Base-by-base conservation (phyloP, 2,113 vertebrate species). In the Nibea coibor region DNA sequence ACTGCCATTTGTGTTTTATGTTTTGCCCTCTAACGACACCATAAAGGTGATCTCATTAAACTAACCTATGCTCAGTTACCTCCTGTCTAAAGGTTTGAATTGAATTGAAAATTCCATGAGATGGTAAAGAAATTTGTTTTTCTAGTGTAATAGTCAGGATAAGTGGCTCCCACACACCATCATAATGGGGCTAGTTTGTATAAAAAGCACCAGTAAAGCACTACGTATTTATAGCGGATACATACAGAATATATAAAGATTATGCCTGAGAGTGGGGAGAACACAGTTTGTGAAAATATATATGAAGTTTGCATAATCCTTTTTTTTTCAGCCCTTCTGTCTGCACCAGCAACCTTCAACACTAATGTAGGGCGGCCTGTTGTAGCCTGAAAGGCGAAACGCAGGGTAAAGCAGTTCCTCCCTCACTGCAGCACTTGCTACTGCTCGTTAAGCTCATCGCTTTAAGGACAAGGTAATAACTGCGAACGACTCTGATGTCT, bases 1-100 rank as follows among this genome's bases (percentile, higher is more conserved):
- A 58, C 26, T 62, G 66, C 50, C 43, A 62, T 58, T 59, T 79
- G 22, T 77, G 58, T 73, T 62, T 42, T 43, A 43, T 35, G 17
- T 50, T 35, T 43, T 43, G 16, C 59, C 19, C 15, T 62, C 3
- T 65, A 67, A 70, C 72, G 65, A 47, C n/a, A n/a, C 42, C 20
- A 47, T 19, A 74, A 57, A 75, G 26, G 24, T 28, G 39, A n/a
- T 5, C 24, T 77, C 42, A 58, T 56, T 48, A 54, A 3, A 48
- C 28, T 56, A 19, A 72, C 48, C 62, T 16, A 16, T 12, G n/a
- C 15, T 48, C 19, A 65, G 26, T 62, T 16, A 22, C 10, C 3
- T 54, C 26, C 24, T 31, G 56, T 45, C 26, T 20, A 45, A n/a
- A 31, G 19, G 45, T 65, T 47, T 35, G 4, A 10, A 43, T 26